phyloP scores from a whole-genome alignment of 35 echinoderm and acorn worm species.

The Apostichopus parvimensis region DNA sequence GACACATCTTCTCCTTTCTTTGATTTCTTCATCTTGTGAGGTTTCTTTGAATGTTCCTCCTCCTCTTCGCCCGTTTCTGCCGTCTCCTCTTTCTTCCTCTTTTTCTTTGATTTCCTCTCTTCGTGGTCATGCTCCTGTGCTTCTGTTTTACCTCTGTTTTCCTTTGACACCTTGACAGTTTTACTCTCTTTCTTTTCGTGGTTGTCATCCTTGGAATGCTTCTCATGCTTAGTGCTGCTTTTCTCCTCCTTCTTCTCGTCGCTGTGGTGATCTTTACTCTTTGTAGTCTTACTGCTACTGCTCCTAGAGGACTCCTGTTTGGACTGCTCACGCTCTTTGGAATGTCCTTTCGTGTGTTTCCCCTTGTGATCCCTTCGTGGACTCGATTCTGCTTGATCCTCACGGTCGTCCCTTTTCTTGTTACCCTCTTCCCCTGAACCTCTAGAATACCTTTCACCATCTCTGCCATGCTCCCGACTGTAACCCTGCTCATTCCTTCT shows the following conservation, averaged over 20 bases:
- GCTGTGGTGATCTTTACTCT: slow-evolving; percentile 20
- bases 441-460: slow-evolving; percentile 17
- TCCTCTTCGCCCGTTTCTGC: background rate
- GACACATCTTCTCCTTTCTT: slow-evolving; percentile 42
- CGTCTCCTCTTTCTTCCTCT: slow-evolving; percentile 46
- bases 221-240: slow-evolving; percentile 21
- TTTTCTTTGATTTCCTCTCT: slow-evolving; percentile 56
- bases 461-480: background rate
- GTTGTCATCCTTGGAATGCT: slow-evolving; percentile 47
- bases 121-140: background rate
- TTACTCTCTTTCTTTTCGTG: slow-evolving; percentile 63
- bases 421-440: background rate
- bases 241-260: slow-evolving; percentile 42
- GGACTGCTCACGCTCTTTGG: slow-evolving; percentile 22
- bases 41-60: slow-evolving; percentile 33
- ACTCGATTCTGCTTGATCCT: background rate
- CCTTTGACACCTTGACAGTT: slow-evolving; percentile 30
- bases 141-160: slow-evolving; percentile 33
- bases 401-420: slow-evolving; percentile 19
- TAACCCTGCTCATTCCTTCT: slow-evolving; percentile 5
- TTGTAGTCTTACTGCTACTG: slow-evolving; percentile 31
- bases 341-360: slow-evolving; percentile 36
- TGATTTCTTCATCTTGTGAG: slow-evolving; percentile 47
- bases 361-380: slow-evolving; percentile 25
- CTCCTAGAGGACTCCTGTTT: slow-evolving; percentile 4